Conservation (phyloP, 2,888 invertebrate species). For the Stramonita haemastoma region DNA sequence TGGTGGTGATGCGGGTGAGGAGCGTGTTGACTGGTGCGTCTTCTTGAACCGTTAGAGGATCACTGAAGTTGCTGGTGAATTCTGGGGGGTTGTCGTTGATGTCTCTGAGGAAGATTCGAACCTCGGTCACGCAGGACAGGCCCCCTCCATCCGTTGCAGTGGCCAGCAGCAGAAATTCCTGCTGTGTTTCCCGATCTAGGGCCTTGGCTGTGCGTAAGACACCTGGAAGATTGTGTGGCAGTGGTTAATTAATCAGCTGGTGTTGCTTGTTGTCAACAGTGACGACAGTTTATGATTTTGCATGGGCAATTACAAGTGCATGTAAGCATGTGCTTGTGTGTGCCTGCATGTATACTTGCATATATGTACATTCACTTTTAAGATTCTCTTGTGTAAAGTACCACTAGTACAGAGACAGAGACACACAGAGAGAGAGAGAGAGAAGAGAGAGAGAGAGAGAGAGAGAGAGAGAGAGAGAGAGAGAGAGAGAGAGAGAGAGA, state of each 20-base stretch:
- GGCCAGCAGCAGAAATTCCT: constrained; percentile 86
- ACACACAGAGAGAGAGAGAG: too few relatives aligned
- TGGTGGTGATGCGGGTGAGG: constrained; percentile 79
- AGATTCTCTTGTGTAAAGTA: too few relatives aligned
- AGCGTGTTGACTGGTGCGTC: constrained; percentile 89
- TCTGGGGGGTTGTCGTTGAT: constrained; percentile 95
- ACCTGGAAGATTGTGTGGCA: constrained; percentile 78
- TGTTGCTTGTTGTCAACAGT: too few relatives aligned
- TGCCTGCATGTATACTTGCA: too few relatives aligned
- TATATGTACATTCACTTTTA: too few relatives aligned
- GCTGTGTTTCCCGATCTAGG: constrained; percentile 88
- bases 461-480: too few relatives aligned
- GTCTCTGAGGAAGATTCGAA: constrained; percentile 90
- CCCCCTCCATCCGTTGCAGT: constrained; percentile 88
- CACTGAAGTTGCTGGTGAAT: constrained; percentile 85
- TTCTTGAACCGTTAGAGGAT: constrained; percentile 94
- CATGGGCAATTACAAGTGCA: background rate
- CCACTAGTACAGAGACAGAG: too few relatives aligned
- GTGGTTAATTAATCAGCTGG: background rate
- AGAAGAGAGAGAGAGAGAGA: too few relatives aligned
- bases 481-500: too few relatives aligned
- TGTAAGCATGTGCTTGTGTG: background rate
- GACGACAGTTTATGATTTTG: background rate
- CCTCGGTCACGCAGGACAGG: constrained; percentile 81
- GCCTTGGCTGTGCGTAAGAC: constrained; percentile 84